Conservation (phyloP, 2,888 invertebrate species). For the Lamellibrachia satsuma region DNA sequence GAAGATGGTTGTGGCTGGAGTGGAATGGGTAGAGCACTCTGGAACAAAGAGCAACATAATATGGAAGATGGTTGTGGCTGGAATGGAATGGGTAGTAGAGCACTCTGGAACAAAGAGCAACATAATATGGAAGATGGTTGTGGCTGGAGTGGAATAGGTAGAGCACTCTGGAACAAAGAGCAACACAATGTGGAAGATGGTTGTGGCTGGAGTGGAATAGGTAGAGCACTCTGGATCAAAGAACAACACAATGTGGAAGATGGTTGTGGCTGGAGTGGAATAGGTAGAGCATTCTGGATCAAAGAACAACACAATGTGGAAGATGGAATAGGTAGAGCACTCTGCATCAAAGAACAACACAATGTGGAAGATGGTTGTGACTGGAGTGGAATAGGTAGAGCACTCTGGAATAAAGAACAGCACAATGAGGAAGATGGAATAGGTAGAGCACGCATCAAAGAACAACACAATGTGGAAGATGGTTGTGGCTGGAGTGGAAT, state of each 20-base stretch:
- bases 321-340: background rate
- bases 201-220: constrained; percentile 76
- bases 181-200: background rate
- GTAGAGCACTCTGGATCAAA: constrained; percentile 93
- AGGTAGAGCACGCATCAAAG: constrained; percentile 76
- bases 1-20: constrained; percentile 81
- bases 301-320: constrained; percentile 18
- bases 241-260: constrained; percentile 72
- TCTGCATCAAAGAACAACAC: background rate
- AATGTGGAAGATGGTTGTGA: too few relatives aligned
- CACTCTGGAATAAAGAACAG: constrained; percentile 87
- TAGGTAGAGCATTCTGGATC: constrained; percentile 82
- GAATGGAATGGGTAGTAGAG: background rate
- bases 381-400: constrained; percentile 90
- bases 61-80: too few relatives aligned
- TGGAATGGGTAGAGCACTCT: constrained; percentile 90
- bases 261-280: constrained; percentile 87
- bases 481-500: background rate
- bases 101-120: background rate
- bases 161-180: background rate
- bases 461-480: background rate
- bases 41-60: constrained; percentile 35
- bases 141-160: constrained; percentile 7
- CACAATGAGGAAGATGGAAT: constrained; percentile 73
- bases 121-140: background rate